Evolutionary conservation across 2,888 invertebrate species (phyloP), one percentile per base, ranked within the genome.

Genomic region (Pseudoips prasinana): DNA sequence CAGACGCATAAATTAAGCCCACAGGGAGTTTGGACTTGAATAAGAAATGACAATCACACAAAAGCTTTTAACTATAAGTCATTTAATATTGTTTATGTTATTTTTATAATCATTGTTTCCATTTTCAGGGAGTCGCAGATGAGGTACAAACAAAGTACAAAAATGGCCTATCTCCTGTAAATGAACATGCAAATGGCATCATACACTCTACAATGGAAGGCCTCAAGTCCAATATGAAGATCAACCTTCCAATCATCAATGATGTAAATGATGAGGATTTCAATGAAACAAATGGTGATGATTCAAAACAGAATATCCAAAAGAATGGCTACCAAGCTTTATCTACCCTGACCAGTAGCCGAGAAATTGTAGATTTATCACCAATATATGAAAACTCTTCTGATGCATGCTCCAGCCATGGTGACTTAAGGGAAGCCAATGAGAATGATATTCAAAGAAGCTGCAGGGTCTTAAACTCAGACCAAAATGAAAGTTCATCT

Each of bases 351-450:
- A 73, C 77, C 40, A 79, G 63, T 39, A 86, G 84, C 45, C 66
- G 88, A 11, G 89, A 89, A 41, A 79, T 89, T 14, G 81, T 88
- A 30, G 89, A 89, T 42, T 50, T 89, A 27, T 89, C 89, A 23
- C 89, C 89, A 1, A 89, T 89, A 27, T 89, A 88, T 46, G 89
- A 89, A 51, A 89, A 89, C 46, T 89, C 89, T 7, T 89, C 88
- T 1, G 89, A 90, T 63, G 88, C 88, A 10, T 88, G 84, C 46
- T 89, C 89, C 1, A 89, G 89, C 47, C 85, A 83, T 43, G 88
- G 87, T 30, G 89, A 89, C 43, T 51, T 88, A 8, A 62, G 72
- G 35, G 86, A 87, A 20, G 49, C 47, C 1, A 73, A 64, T 46
- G 87, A 86, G 11, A 75, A 54, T 57, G 86, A 87, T 7, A 45